A percentile compares a stretch with the other conserved stretches of the same genome.
Conservation (phyloP, 2,797 vertebrate species). For the Pipistrellus kuhlii region DNA sequence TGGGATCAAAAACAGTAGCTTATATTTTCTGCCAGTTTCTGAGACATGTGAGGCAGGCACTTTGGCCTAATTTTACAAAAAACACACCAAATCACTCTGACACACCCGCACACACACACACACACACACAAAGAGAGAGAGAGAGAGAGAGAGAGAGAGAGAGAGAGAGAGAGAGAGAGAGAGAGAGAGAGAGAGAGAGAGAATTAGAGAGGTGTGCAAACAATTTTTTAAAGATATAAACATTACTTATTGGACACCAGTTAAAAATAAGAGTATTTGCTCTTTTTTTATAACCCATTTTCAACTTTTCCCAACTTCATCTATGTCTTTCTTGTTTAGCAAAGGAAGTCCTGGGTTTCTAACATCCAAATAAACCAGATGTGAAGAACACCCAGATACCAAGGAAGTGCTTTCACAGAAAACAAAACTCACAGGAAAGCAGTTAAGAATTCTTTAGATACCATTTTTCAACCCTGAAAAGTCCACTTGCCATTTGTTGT, state of each 20-base stretch:
- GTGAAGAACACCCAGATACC: conserved; percentile 66
- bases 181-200: not conserved
- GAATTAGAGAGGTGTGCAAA: not conserved
- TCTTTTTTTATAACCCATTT: conserved; percentile 40
- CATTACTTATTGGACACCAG: conserved; percentile 2
- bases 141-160: too few species aligned
- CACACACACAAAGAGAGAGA: too few species aligned
- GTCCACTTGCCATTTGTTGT: not conserved
- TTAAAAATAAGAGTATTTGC: not conserved
- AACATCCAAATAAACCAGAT: conserved; percentile 73
- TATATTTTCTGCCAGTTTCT: not conserved
- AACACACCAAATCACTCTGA: not conserved
- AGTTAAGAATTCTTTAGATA: conserved; percentile 47
- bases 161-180: too few species aligned
- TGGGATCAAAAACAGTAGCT: conserved; percentile 12
- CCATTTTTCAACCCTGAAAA: conserved; percentile 1
- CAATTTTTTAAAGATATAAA: conserved; percentile 55
- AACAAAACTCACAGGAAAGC: conserved; percentile 68
- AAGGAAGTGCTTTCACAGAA: conserved; percentile 63
- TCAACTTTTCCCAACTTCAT: conserved; percentile 64
- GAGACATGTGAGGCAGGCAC: not conserved
- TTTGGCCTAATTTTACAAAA: not conserved
- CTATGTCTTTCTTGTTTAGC: conserved; percentile 65
- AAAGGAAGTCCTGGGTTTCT: conserved; percentile 59
- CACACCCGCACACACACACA: too few species aligned